Evolutionary conservation across 1,140 invertebrate species (phyloP).

Genomic region (Lethrus apterus): DNA sequence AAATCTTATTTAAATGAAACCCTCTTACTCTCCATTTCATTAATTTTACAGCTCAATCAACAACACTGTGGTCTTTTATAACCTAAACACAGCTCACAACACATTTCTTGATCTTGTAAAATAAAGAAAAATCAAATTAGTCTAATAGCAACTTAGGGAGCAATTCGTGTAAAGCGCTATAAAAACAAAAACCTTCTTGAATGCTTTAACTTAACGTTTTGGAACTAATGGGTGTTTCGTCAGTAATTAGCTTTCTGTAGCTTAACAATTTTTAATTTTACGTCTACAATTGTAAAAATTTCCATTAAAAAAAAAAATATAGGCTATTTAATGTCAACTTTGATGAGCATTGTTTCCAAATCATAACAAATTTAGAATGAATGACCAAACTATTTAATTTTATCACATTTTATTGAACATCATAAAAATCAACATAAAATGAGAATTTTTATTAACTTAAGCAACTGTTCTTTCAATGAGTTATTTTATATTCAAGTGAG

Average conservation of each 20-base stretch:
- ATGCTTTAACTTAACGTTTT: conserved; percentile 26
- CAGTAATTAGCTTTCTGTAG: conserved; percentile 24
- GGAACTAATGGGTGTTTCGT: conserved; percentile 27
- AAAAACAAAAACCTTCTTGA: conserved; percentile 22
- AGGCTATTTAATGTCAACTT: conserved; percentile 10
- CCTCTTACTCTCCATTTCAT: conserved; percentile 23
- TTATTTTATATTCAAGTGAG: too few relatives aligned
- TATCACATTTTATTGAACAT: too few relatives aligned
- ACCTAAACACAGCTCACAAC: conserved; percentile 25
- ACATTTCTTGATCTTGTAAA: conserved; percentile 24
- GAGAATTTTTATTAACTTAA: too few relatives aligned
- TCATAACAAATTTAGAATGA: too few relatives aligned
- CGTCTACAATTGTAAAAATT: conserved; percentile 7
- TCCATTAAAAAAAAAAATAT: conserved; percentile 7
- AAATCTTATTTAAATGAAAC: conserved; percentile 15
- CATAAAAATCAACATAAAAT: too few relatives aligned
- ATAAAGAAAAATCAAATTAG: conserved; percentile 31
- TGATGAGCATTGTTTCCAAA: conserved; percentile 10
- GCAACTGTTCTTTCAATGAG: too few relatives aligned
- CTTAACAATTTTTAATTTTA: conserved; percentile 13
- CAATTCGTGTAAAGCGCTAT: conserved; percentile 24
- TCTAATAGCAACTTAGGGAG: conserved; percentile 25
- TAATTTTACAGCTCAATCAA: conserved; percentile 26
- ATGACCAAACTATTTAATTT: too few relatives aligned
- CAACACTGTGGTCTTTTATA: conserved; percentile 25